Conservation (phyloP, 2,797 vertebrate genomes). For the Chaunax sp. region DNA sequence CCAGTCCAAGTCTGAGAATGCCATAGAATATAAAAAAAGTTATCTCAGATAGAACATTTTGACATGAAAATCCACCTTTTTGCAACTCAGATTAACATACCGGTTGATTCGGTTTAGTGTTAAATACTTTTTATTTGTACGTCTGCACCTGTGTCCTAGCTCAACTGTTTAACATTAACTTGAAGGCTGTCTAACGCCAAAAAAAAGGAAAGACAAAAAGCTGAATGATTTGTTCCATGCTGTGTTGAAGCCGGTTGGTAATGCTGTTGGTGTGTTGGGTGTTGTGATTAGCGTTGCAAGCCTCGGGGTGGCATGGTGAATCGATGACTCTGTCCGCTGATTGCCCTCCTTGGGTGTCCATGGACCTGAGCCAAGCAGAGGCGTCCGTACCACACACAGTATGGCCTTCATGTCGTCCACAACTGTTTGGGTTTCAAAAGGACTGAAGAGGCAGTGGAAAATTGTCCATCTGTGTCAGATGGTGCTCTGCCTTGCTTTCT, state of each 20-base stretch:
- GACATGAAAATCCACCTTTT: not conserved
- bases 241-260: constrained; percentile 12
- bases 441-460: constrained; percentile 29
- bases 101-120: not conserved
- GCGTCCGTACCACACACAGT: constrained; percentile 43
- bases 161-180: constrained; percentile 4
- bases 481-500: constrained; percentile 27
- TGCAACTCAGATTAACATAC: not conserved
- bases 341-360: constrained; percentile 37
- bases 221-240: not conserved
- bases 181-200: not conserved
- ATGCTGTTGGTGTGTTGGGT: constrained; percentile 18
- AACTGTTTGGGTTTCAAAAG: constrained; percentile 38
- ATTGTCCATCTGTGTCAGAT: constrained; percentile 10
- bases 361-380: constrained; percentile 48
- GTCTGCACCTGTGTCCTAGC: constrained; percentile 1
- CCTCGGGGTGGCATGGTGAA: constrained; percentile 50
- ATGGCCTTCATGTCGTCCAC: constrained; percentile 35
- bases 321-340: constrained; percentile 63
- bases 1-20: not conserved
- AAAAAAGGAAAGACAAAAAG: constrained; percentile 2
- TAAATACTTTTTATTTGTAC: not conserved
- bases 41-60: not conserved
- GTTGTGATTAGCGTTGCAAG: constrained; percentile 13
- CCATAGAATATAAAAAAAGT: not conserved